Evolutionary conservation across 2,888 invertebrate genomes (phyloP).

Genomic region (Hydroisotoma schaefferi): DNA sequence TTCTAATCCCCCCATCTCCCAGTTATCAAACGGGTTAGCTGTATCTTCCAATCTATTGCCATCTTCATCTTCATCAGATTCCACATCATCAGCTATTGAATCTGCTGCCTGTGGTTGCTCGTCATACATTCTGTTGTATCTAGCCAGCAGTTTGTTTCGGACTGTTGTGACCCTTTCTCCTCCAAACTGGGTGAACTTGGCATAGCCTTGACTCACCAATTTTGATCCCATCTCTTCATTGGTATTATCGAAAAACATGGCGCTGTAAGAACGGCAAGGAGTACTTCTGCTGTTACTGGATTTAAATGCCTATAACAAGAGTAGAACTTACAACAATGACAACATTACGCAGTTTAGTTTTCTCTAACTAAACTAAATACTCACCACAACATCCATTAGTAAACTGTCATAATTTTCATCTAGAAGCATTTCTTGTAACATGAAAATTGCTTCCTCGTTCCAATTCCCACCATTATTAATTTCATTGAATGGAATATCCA

Average conservation of each 20-base stretch:
- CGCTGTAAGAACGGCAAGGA: slow-evolving; percentile 24
- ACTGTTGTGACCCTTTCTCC: not conserved
- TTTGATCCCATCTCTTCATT: slow-evolving; percentile 22
- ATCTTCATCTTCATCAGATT: slow-evolving; percentile 1
- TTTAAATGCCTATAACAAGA: slow-evolving; percentile 19
- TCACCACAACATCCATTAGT: slow-evolving; percentile 25
- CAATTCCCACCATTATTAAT: no score
- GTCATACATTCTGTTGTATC: slow-evolving; percentile 6
- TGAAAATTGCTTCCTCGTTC: slow-evolving; percentile 13
- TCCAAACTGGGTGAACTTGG: slow-evolving; percentile 8
- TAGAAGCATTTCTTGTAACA: slow-evolving; percentile 17
- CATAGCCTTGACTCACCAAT: slow-evolving; percentile 18
- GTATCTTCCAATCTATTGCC: not conserved
- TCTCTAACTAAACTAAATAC: no score
- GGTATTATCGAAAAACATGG: not conserved
- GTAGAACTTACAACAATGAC: no score
- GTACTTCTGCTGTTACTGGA: not conserved
- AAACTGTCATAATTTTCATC: not conserved
- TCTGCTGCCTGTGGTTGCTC: not conserved
- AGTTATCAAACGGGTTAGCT: not conserved
- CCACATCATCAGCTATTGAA: not conserved
- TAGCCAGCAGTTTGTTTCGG: not conserved
- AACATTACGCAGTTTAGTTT: no score
- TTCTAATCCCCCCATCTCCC: not conserved
- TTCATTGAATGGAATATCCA: not conserved